Evolutionary conservation across 2,888 invertebrate species (phyloP), one percentile per base, ranked within the genome.

Genomic region (Athetis lepigone): DNA sequence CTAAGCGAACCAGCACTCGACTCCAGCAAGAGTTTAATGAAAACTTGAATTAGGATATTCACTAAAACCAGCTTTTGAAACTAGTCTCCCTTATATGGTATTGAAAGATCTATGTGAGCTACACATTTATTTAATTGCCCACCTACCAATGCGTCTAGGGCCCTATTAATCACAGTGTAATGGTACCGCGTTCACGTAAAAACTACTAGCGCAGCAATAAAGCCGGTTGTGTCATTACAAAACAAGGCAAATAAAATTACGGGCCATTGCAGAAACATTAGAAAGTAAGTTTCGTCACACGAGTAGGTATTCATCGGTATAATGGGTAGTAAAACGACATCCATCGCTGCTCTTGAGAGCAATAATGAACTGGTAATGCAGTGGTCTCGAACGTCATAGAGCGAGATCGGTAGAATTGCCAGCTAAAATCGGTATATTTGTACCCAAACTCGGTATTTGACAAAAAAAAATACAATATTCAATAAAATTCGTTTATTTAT

Each of bases 281-380:
- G 92, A 93, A 92, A 92, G 91, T 89, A 79, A 77, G 87, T 91
- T 89, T 90, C 89, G 85, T 89, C 90, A 90, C 85, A 84, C 80
- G 82, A 89, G 84, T 78, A 83, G 85, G 90, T 85, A 89, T 90
- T 90, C 89, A 89, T 88, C 85, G 85, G 82, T 79, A 88, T 91
- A 89, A 91, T 90, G 86, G 79, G 70, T 78, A 60, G 65, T 78
- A 71, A 69, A 78, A 67, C 81, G 80, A 68, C 80, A 71, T 78
- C 81, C 75, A 79, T 79, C 75, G 79, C 50, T 71, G 79, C 81
- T 84, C 84, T 85, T 80, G 75, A 81, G 84, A 84, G 85, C 84
- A 85, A 85, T 90, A 87, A 88, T 85, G 81, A 85, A 85, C 84
- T 84, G 82, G 85, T 85, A n/a, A n/a, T n/a, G n/a, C n/a, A n/a